Evolutionary conservation across 2,113 vertebrate genomes (phyloP).

Genomic region (Gallinago paraguaiae): DNA sequence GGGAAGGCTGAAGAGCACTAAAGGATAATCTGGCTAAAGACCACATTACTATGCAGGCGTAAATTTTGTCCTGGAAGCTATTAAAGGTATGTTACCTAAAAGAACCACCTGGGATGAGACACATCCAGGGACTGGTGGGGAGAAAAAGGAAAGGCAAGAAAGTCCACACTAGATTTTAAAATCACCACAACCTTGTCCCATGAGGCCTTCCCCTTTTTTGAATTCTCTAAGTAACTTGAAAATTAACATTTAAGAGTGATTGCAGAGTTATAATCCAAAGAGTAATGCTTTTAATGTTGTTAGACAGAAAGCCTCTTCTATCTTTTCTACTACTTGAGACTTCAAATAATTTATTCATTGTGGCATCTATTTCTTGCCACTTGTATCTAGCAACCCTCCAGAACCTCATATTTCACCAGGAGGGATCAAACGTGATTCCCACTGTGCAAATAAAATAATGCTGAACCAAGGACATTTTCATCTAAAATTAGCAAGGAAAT

Average conservation of each 20-base stretch:
- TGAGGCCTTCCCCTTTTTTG: not conserved
- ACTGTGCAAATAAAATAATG: not conserved
- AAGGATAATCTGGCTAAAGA: constrained; percentile 1
- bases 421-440: not conserved
- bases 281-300: not conserved
- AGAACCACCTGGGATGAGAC: not conserved
- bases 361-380: not conserved
- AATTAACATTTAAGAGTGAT: not conserved
- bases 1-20: not conserved
- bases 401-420: not conserved
- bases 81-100: not conserved
- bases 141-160: not conserved
- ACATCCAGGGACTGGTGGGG: not conserved
- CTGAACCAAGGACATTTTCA: not conserved
- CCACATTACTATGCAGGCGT: not conserved
- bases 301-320: not conserved
- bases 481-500: not conserved
- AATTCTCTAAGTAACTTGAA: not conserved
- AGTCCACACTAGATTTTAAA: not conserved
- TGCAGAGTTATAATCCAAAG: not conserved
- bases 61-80: not conserved
- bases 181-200: not conserved
- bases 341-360: not conserved
- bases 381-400: fast-evolving
- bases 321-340: not conserved